Percentiles rank a stretch among this genome's conserved stretches.
These are phyloP conservation scores for Drosophila tsacasi DNA, from an alignment of 1,140 invertebrate species.

Conservation along the genomic window DNA sequence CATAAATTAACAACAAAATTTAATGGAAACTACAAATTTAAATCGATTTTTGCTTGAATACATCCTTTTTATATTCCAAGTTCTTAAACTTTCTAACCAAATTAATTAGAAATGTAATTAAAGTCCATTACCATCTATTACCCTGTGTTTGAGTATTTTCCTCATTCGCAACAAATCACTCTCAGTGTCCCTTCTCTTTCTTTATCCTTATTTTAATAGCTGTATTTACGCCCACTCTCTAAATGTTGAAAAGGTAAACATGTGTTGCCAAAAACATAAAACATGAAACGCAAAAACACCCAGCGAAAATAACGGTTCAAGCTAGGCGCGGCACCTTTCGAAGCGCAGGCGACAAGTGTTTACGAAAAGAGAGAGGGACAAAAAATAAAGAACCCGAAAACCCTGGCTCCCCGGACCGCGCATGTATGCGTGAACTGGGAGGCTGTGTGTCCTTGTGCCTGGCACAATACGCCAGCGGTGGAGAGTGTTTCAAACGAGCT, in stretches of 20 bases:
- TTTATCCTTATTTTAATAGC: slow-evolving; percentile 4
- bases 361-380: slow-evolving; percentile 58
- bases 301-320: slow-evolving; percentile 41
- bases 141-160: background rate
- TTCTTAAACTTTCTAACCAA: background rate
- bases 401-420: slow-evolving; percentile 28
- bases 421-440: slow-evolving; percentile 38
- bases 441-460: slow-evolving; percentile 74
- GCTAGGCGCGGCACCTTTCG: slow-evolving; percentile 57
- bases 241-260: slow-evolving; percentile 48
- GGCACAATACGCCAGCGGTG: slow-evolving; percentile 54
- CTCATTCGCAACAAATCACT: slow-evolving; percentile 10
- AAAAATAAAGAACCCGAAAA: slow-evolving; percentile 29
- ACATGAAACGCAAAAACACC: slow-evolving; percentile 12
- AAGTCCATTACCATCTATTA: background rate
- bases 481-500: background rate
- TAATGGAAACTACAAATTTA: background rate
- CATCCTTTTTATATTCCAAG: background rate
- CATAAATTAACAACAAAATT: background rate
- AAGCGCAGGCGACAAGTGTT: slow-evolving; percentile 63
- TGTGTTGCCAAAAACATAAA: slow-evolving; percentile 54
- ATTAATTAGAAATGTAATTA: background rate
- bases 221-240: slow-evolving; percentile 8
- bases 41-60: background rate
- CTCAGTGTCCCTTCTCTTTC: no score